Evolutionary conservation across 1,140 invertebrate genomes (phyloP).

Genomic region (Pararge aegeria): DNA sequence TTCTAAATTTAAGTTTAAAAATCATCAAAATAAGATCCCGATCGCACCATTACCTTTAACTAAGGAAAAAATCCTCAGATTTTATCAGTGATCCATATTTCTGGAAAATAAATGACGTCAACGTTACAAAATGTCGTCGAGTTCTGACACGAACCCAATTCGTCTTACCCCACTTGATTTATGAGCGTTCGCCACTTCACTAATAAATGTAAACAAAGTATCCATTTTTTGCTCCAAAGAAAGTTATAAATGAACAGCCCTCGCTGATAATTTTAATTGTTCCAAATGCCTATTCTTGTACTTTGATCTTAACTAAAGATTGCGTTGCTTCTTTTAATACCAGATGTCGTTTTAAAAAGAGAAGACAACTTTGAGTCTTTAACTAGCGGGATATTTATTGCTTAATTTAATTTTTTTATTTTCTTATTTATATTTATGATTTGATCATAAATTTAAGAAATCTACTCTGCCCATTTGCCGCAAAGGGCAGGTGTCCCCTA

Average conservation of each 20-base stretch:
- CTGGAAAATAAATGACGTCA: constrained; percentile 39
- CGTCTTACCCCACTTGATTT: constrained; percentile 63
- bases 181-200: constrained; percentile 61
- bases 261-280: constrained; percentile 68
- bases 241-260: constrained; percentile 63
- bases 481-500: no score
- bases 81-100: constrained; percentile 30
- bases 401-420: no score
- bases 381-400: no score
- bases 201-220: constrained; percentile 77
- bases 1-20: no score
- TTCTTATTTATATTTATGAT: no score
- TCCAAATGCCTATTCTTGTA: constrained; percentile 49
- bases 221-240: constrained; percentile 54
- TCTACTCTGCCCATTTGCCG: no score
- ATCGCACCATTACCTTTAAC: neutral
- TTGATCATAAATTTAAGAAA: no score
- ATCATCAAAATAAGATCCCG: no score
- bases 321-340: constrained; percentile 40
- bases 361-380: no score
- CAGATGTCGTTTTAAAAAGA: no score
- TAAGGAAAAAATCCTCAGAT: constrained; percentile 6
- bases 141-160: constrained; percentile 50
- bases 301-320: constrained; percentile 53
- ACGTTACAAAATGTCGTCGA: constrained; percentile 46